phyloP scores from a whole-genome alignment of 2,888 invertebrate species.

The Branchipolynoe longqiensis region DNA sequence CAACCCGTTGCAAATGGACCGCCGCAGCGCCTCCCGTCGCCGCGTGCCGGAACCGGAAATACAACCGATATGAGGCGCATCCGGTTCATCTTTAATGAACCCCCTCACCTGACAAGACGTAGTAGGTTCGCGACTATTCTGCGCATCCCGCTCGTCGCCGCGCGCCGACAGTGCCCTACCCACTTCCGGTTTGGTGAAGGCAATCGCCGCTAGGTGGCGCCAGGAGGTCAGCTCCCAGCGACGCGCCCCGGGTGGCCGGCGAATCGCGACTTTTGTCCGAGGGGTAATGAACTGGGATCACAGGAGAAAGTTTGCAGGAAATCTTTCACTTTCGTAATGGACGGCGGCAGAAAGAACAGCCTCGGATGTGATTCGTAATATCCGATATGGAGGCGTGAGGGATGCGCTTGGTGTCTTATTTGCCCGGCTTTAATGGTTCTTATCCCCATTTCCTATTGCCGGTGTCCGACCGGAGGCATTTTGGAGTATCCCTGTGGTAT shows the following conservation, averaged over 20 bases:
- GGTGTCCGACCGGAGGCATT: too few species aligned
- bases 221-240: neutral
- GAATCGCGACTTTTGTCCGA: too few species aligned
- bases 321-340: too few species aligned
- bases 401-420: too few species aligned
- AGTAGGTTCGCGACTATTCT: neutral
- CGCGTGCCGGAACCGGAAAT: slow-evolving; percentile 11
- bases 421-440: too few species aligned
- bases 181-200: slow-evolving; percentile 22
- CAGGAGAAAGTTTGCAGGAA: too few species aligned
- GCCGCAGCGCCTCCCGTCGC: neutral
- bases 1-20: slow-evolving; percentile 4
- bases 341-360: too few species aligned
- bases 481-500: too few species aligned
- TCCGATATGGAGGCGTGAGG: neutral
- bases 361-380: too few species aligned
- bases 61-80: slow-evolving; percentile 1
- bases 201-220: neutral
- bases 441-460: too few species aligned
- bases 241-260: neutral
- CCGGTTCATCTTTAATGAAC: neutral
- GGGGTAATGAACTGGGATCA: too few species aligned
- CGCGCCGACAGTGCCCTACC: neutral
- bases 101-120: neutral
- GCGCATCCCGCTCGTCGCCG: neutral